phyloP scores from a whole-genome alignment of 1,140 invertebrate species.

The Sycobia sp. region DNA sequence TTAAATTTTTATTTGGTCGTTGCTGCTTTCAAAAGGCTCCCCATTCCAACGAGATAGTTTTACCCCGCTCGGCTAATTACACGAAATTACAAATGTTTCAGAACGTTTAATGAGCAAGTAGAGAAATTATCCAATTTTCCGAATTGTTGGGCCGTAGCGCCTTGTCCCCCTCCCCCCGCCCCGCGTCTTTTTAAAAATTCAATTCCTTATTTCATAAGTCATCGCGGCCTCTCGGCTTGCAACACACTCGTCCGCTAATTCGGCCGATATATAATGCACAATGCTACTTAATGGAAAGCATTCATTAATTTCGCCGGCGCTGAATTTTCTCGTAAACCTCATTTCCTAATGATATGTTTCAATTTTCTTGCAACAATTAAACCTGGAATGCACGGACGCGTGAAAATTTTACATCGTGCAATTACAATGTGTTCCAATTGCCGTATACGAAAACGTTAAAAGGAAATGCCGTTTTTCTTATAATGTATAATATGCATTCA shows the following conservation, averaged over 20 bases:
- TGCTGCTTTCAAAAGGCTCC: no score
- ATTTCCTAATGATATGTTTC: conserved; percentile 30
- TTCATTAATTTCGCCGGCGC: conserved; percentile 23
- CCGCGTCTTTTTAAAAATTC: neutral
- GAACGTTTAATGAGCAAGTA: no score
- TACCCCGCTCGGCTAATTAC: no score
- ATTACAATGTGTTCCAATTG: conserved; percentile 16
- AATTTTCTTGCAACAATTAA: conserved; percentile 32
- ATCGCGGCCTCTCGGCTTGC: neutral
- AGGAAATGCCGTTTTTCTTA: conserved; percentile 24
- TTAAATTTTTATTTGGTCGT: no score
- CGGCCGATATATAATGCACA: conserved; percentile 2
- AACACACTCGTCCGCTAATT: conserved; percentile 18
- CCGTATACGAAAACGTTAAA: conserved; percentile 13
- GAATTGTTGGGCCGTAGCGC: no score
- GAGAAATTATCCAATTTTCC: no score
- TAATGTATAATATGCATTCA: conserved; percentile 16
- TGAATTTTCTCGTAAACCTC: conserved; percentile 28
- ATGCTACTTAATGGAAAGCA: conserved; percentile 23
- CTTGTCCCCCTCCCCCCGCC: no score
- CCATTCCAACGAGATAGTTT: no score
- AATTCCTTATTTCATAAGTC: neutral
- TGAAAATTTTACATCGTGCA: conserved; percentile 34
- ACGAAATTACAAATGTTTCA: no score
- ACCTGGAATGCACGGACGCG: conserved; percentile 22